phyloP scores from a whole-genome alignment of 2,888 invertebrate species.

The Margaritifera margaritifera region DNA sequence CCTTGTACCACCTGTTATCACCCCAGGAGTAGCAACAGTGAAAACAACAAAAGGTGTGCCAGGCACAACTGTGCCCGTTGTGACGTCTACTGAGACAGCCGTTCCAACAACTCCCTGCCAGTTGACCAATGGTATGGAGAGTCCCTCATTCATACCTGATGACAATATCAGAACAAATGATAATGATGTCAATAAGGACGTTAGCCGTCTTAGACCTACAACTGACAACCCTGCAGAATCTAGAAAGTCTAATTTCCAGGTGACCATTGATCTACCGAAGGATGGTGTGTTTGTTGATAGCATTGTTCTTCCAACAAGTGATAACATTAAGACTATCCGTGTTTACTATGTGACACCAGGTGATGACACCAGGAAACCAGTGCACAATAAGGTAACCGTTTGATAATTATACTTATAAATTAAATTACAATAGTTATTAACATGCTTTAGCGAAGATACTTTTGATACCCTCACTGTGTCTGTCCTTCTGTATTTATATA shows the following conservation, averaged over 20 bases:
- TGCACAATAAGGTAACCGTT: slow-evolving; percentile 12
- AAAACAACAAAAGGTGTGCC: not conserved
- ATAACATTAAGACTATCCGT: slow-evolving; percentile 21
- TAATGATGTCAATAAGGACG: slow-evolving; percentile 15
- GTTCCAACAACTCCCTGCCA: slow-evolving; percentile 12
- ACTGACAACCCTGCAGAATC: slow-evolving; percentile 16
- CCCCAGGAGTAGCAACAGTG: not conserved
- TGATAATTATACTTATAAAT: too few relatives aligned
- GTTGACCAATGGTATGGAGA: slow-evolving; percentile 23
- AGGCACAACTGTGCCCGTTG: not conserved
- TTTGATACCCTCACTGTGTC: too few relatives aligned
- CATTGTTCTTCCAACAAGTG: slow-evolving; percentile 15
- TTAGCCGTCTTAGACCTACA: slow-evolving; percentile 18
- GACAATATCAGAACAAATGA: slow-evolving; percentile 30
- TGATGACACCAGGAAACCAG: slow-evolving; percentile 6
- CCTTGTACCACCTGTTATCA: not conserved
- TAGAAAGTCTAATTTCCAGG: slow-evolving; percentile 7
- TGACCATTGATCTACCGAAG: slow-evolving; percentile 17
- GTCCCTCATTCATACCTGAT: slow-evolving; percentile 25
- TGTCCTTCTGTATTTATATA: too few relatives aligned
- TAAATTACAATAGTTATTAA: too few relatives aligned
- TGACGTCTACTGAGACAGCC: slow-evolving; percentile 7
- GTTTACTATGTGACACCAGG: slow-evolving; percentile 11
- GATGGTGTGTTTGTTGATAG: slow-evolving; percentile 18
- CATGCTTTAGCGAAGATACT: too few relatives aligned